A percentile compares a stretch with the other conserved stretches of the same genome.
Evolutionary conservation across 1,140 invertebrate species (phyloP).

Genomic region (Atta texana): DNA sequence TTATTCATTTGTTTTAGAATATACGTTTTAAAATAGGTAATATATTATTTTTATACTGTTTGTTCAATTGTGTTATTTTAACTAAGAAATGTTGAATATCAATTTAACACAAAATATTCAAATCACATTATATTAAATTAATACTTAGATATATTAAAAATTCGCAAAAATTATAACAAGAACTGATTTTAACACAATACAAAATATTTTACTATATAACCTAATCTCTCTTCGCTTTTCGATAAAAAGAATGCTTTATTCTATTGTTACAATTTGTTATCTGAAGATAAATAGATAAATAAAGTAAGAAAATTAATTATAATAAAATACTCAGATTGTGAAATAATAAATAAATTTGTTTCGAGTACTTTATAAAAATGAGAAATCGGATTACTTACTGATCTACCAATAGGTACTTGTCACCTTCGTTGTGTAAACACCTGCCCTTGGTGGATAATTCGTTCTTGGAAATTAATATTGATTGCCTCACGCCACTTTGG

Average conservation of each 20-base stretch:
- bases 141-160: too few relatives aligned
- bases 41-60: too few relatives aligned
- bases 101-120: too few relatives aligned
- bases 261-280: not conserved
- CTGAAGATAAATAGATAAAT: not conserved
- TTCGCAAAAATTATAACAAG: too few relatives aligned
- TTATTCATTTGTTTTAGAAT: too few relatives aligned
- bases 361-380: not conserved
- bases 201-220: not conserved
- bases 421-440: conserved; percentile 92
- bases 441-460: conserved; percentile 92
- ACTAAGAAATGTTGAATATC: too few relatives aligned
- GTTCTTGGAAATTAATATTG: conserved; percentile 92
- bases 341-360: not conserved
- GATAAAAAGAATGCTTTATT: not conserved
- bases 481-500: conserved; percentile 93
- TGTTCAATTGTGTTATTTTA: too few relatives aligned
- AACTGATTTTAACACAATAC: too few relatives aligned
- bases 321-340: not conserved
- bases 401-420: conserved; percentile 94
- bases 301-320: not conserved
- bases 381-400: conserved; percentile 89
- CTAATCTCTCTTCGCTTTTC: not conserved
- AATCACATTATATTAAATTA: too few relatives aligned
- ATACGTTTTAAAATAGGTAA: too few relatives aligned